phyloP scores from a whole-genome alignment of 2,797 vertebrate species.

The Centropyge bicolor region DNA sequence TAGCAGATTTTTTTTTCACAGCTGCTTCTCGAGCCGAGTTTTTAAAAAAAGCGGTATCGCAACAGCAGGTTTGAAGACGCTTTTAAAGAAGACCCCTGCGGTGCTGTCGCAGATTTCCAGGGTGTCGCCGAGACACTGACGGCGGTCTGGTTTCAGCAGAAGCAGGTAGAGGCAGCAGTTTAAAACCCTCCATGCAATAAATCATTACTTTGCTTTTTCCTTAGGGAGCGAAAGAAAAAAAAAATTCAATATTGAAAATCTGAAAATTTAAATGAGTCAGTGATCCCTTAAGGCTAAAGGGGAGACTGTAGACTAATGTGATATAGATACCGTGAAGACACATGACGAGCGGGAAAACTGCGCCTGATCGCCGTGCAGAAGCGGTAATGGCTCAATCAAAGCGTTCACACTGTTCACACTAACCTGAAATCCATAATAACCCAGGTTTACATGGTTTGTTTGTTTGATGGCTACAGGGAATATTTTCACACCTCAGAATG shows the following conservation, averaged over 20 bases:
- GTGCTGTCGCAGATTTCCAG: constrained; percentile 17
- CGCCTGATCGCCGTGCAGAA: constrained; percentile 29
- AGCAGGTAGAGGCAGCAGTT: constrained; percentile 30
- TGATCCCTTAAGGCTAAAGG: constrained; percentile 60
- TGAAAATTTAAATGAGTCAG: constrained; percentile 65
- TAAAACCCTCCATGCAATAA: constrained; percentile 54
- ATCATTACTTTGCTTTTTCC: constrained; percentile 60
- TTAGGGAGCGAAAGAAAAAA: constrained; percentile 53
- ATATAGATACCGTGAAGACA: constrained; percentile 47
- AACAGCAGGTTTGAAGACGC: background rate
- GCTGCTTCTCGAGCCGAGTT: background rate
- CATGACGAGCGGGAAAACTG: constrained; percentile 25
- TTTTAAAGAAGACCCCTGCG: constrained; percentile 5
- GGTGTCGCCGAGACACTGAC: constrained; percentile 22
- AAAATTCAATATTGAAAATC: constrained; percentile 65
- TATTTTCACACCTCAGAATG: constrained; percentile 30
- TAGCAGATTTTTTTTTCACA: background rate
- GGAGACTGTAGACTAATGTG: constrained; percentile 45
- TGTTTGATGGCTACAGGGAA: constrained; percentile 34
- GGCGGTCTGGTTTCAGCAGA: constrained; percentile 21
- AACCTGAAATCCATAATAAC: constrained; percentile 39
- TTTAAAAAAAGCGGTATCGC: background rate
- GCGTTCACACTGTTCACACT: constrained; percentile 26
- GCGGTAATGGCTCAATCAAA: constrained; percentile 46
- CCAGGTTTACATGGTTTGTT: constrained; percentile 37